phyloP scores from a whole-genome alignment of 1,140 invertebrate species.

The Asobara japonica region DNA sequence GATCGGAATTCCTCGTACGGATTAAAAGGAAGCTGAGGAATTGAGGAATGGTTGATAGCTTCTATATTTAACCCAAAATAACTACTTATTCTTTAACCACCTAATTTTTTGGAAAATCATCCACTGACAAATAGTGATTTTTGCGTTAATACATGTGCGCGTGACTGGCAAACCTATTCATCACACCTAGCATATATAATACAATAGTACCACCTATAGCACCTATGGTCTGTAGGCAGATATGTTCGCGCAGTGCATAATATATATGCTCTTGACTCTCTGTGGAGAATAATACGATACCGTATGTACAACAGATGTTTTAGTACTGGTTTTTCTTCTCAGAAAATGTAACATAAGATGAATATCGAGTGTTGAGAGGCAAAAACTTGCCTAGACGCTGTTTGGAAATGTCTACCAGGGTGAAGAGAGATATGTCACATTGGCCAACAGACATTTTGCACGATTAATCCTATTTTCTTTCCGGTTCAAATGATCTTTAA shows the following conservation, averaged over 20 bases:
- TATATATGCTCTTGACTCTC: slow-evolving; percentile 9
- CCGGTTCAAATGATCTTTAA: too few relatives aligned
- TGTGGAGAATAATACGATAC: not conserved
- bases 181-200: slow-evolving; percentile 11
- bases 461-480: too few relatives aligned
- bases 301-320: slow-evolving; percentile 13
- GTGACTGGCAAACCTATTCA: not conserved
- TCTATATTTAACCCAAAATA: too few relatives aligned
- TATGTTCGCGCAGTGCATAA: slow-evolving; percentile 7
- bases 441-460: too few relatives aligned
- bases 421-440: too few relatives aligned
- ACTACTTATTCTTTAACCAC: too few relatives aligned
- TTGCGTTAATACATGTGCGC: not conserved
- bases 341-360: slow-evolving; percentile 3
- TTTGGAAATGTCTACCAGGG: not conserved
- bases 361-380: not conserved
- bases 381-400: not conserved
- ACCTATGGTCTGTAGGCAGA: slow-evolving; percentile 15
- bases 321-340: slow-evolving; percentile 12
- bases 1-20: too few relatives aligned
- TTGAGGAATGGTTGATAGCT: too few relatives aligned
- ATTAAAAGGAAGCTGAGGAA: too few relatives aligned
- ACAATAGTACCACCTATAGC: slow-evolving; percentile 14
- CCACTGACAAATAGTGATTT: not conserved
- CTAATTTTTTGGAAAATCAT: not conserved